phyloP scores from a whole-genome alignment of 2,797 vertebrate species.

The Kryptolebias ocellatus region DNA sequence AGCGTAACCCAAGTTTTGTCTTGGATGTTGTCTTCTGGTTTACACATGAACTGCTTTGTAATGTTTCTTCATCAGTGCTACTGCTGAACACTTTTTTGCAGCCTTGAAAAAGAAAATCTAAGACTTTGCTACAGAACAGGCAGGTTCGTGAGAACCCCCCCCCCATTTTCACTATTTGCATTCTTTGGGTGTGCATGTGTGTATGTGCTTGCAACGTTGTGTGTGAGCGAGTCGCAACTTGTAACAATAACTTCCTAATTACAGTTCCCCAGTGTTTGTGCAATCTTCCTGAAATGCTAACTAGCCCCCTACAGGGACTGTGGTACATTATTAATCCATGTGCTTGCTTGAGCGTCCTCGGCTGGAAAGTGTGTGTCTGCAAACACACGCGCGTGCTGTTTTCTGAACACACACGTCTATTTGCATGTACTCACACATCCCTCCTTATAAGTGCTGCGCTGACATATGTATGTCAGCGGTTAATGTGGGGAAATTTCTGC shows the following conservation, averaged over 20 bases:
- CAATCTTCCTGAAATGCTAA: conserved; percentile 77
- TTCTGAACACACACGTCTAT: not conserved
- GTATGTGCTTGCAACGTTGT: conserved; percentile 18
- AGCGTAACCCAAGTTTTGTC: too few species aligned
- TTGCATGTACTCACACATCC: conserved; percentile 1
- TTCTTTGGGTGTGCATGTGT: conserved; percentile 10
- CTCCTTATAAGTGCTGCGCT: conserved; percentile 1
- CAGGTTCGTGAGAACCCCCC: not conserved
- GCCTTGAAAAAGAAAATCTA: not conserved
- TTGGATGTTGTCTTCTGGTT: not conserved
- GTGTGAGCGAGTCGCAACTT: conserved; percentile 39
- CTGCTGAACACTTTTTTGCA: not conserved
- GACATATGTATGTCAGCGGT: conserved; percentile 6
- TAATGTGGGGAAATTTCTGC: not conserved
- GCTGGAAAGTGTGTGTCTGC: conserved; percentile 28
- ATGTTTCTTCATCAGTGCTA: too few species aligned
- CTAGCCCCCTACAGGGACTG: conserved; percentile 70
- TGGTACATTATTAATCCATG: conserved; percentile 73
- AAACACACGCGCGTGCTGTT: not conserved
- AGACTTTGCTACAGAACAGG: not conserved
- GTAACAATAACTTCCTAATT: conserved; percentile 75
- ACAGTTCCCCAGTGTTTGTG: conserved; percentile 66
- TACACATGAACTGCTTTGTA: not conserved
- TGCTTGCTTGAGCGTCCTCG: conserved; percentile 46
- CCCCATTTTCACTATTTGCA: conserved; percentile 24